Conservation (phyloP, 2,113 vertebrate species). For the Suricata suricatta region DNA sequence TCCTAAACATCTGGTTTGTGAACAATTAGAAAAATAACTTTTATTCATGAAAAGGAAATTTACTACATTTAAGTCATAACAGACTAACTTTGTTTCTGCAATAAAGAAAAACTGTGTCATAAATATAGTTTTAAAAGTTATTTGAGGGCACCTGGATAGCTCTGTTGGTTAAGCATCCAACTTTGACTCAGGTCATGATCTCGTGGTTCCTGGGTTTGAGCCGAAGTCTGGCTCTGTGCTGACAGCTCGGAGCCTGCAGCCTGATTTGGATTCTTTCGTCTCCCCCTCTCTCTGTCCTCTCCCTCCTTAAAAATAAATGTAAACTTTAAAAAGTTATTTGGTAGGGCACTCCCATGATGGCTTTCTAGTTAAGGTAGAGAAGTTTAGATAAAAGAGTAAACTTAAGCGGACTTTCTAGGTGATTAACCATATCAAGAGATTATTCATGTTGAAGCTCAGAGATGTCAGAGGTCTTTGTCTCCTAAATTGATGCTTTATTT, state of each 20-base stretch:
- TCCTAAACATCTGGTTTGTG: background rate
- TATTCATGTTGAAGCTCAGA: background rate
- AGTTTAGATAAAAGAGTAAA: constrained; percentile 34
- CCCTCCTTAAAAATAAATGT: too few relatives aligned
- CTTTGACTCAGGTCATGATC: too few relatives aligned
- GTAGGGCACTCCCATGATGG: background rate
- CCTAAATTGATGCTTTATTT: background rate
- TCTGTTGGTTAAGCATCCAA: too few relatives aligned
- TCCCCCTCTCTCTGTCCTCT: too few relatives aligned
- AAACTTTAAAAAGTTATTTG: background rate
- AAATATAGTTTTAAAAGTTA: background rate
- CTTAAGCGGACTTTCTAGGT: background rate
- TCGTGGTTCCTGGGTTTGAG: too few relatives aligned
- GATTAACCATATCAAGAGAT: background rate
- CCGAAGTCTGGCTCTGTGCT: too few relatives aligned
- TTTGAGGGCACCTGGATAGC: background rate
- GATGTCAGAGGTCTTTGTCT: background rate
- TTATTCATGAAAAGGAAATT: background rate
- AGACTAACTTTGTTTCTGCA: constrained; percentile 13
- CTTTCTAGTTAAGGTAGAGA: background rate
- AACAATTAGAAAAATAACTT: constrained; percentile 8
- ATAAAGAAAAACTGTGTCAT: background rate
- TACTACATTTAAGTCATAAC: background rate
- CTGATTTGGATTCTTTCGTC: too few relatives aligned
- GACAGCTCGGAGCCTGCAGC: too few relatives aligned